Evolutionary conservation across 2,888 invertebrate species (phyloP).

Genomic region (Electrophaes corylata): DNA sequence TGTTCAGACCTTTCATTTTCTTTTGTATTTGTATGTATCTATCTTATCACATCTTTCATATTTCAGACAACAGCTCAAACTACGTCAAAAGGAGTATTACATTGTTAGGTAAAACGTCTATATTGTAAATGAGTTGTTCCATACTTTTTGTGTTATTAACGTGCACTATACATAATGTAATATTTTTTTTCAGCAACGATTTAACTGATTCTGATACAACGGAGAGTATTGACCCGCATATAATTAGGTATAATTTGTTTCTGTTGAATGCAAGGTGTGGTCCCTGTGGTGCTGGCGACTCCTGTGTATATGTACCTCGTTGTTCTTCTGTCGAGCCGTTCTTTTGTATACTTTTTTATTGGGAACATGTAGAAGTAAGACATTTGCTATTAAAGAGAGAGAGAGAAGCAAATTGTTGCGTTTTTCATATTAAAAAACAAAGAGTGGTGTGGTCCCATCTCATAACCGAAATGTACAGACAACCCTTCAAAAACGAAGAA

Average conservation of each 20-base stretch:
- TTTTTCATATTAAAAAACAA: too few relatives aligned
- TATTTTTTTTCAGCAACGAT: slow-evolving; percentile 78
- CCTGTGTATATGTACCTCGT: slow-evolving; percentile 38
- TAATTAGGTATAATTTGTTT: slow-evolving; percentile 73
- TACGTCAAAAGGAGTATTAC: slow-evolving; percentile 59
- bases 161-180: slow-evolving; percentile 57
- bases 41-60: slow-evolving; percentile 49
- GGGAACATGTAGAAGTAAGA: neutral
- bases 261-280: slow-evolving; percentile 41
- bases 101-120: slow-evolving; percentile 67
- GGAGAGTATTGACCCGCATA: slow-evolving; percentile 59
- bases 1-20: neutral
- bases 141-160: slow-evolving; percentile 45
- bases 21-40: slow-evolving; percentile 21
- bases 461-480: too few relatives aligned
- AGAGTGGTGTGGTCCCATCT: too few relatives aligned
- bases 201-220: slow-evolving; percentile 62
- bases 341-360: neutral
- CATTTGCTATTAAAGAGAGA: too few relatives aligned
- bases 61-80: slow-evolving; percentile 65
- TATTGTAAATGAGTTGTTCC: slow-evolving; percentile 31
- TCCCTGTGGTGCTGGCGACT: slow-evolving; percentile 54
- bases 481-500: neutral
- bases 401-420: neutral
- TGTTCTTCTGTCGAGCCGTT: slow-evolving; percentile 33